These are phyloP conservation scores for Cygnus buccinator DNA, from an alignment of 2,113 vertebrate genomes.

Conservation along the genomic window DNA sequence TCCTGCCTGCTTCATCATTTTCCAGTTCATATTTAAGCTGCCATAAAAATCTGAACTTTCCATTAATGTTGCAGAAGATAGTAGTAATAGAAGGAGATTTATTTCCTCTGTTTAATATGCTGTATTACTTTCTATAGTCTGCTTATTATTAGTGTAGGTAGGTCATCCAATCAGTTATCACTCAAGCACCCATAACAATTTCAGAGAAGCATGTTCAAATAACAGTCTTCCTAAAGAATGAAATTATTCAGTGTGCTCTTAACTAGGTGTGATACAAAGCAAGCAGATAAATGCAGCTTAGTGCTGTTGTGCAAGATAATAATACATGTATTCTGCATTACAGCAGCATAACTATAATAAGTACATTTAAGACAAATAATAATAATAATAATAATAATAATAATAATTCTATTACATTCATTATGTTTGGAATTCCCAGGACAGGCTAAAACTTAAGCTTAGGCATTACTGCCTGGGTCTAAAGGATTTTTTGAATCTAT, in stretches of 20 bases:
- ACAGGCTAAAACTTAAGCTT: neutral
- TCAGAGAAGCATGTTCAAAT: neutral
- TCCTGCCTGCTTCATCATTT: conserved; percentile 34
- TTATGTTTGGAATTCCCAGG: neutral
- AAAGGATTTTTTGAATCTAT: neutral
- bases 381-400: neutral
- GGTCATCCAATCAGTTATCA: conserved; percentile 62
- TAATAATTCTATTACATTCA: neutral
- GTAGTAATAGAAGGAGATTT: conserved; percentile 66
- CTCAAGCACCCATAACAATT: conserved; percentile 39
- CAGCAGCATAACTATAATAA: neutral
- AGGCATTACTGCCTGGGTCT: neutral
- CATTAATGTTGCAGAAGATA: conserved; percentile 49
- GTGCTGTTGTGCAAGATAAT: neutral
- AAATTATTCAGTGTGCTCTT: neutral
- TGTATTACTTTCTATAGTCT: conserved; percentile 51
- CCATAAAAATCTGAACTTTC: conserved; percentile 57
- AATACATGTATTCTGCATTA: neutral
- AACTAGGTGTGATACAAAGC: neutral
- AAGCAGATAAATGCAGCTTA: neutral
- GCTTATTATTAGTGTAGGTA: conserved; percentile 50
- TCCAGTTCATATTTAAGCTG: conserved; percentile 58
- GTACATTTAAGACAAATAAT: neutral
- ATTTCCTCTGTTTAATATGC: conserved; percentile 51
- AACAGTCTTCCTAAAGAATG: conserved; percentile 1